A percentile compares a stretch with the other conserved stretches of the same genome.
Conservation (phyloP, 2,113 vertebrate species). For the Lipotes vexillifer region DNA sequence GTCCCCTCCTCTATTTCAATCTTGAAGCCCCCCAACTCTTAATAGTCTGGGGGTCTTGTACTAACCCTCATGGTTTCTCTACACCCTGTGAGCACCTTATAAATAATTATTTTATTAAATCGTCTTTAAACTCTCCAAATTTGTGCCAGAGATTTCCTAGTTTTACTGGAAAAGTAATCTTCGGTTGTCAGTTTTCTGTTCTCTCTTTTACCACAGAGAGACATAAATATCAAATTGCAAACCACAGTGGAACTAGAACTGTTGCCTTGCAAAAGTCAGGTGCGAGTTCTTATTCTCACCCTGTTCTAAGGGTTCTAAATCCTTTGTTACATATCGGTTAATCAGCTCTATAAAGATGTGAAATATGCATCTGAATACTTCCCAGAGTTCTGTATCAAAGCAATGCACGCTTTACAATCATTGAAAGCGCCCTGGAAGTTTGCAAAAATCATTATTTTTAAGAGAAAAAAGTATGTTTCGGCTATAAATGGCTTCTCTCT, state of each 20-base stretch:
- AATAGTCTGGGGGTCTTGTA: background rate
- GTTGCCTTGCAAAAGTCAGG: background rate
- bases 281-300: background rate
- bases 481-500: background rate
- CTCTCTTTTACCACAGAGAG: background rate
- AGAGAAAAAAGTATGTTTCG: background rate
- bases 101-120: background rate
- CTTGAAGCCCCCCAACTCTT: background rate
- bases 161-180: background rate
- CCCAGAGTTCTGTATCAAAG: background rate
- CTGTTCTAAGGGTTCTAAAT: too few species aligned
- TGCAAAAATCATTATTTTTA: background rate
- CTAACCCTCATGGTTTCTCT: too few species aligned
- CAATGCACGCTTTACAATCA: background rate
- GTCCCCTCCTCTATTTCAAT: background rate
- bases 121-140: background rate
- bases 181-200: background rate
- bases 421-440: background rate
- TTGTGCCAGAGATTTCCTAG: background rate
- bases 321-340: background rate
- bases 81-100: background rate
- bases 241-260: too few species aligned
- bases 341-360: background rate
- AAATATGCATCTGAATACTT: background rate
- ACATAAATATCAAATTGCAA: too few species aligned